A percentile compares a stretch with the other conserved stretches of the same genome.
Conservation (phyloP, 1,140 invertebrate genomes). For the Heliothis virescens region DNA sequence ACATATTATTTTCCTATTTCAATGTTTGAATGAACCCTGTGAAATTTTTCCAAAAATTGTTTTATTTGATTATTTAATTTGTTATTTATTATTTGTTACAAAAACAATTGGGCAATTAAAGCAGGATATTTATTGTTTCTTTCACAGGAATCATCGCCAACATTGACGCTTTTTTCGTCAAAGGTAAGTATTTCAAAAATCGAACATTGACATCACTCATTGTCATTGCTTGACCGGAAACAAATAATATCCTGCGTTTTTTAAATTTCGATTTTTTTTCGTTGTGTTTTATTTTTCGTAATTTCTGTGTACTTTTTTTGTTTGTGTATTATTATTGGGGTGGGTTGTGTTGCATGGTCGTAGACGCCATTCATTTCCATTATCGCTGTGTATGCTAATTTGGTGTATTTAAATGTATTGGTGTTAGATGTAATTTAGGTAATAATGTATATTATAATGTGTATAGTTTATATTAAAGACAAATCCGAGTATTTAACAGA, state of each 20-base stretch:
- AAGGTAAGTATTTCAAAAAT: conserved; percentile 87
- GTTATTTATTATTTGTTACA: conserved; percentile 47
- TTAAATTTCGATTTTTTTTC: conserved; percentile 41
- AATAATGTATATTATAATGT: conserved; percentile 1
- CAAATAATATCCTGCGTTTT: conserved; percentile 66
- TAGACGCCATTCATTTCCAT: conserved; percentile 37
- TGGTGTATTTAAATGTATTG: conserved; percentile 34
- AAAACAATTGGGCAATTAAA: conserved; percentile 70
- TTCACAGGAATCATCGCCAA: conserved; percentile 89
- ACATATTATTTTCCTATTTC: neutral
- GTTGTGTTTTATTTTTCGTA: conserved; percentile 42
- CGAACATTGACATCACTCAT: conserved; percentile 52
- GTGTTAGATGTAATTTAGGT: conserved; percentile 32
- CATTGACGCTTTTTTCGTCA: conserved; percentile 89
- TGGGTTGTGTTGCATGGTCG: conserved; percentile 38
- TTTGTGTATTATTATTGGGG: conserved; percentile 42
- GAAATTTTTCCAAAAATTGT: conserved; percentile 26
- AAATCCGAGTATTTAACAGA: neutral
- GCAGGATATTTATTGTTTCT: conserved; percentile 83
- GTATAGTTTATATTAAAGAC: neutral
- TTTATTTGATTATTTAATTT: conserved; percentile 50
- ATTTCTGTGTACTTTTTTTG: conserved; percentile 33
- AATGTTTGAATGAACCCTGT: too few species aligned
- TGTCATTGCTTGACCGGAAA: conserved; percentile 65
- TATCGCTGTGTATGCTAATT: conserved; percentile 40